A percentile compares a stretch with the other conserved stretches of the same genome.
Evolutionary conservation across 2,888 invertebrate species (phyloP).

Genomic region (Cephus spinipes): DNA sequence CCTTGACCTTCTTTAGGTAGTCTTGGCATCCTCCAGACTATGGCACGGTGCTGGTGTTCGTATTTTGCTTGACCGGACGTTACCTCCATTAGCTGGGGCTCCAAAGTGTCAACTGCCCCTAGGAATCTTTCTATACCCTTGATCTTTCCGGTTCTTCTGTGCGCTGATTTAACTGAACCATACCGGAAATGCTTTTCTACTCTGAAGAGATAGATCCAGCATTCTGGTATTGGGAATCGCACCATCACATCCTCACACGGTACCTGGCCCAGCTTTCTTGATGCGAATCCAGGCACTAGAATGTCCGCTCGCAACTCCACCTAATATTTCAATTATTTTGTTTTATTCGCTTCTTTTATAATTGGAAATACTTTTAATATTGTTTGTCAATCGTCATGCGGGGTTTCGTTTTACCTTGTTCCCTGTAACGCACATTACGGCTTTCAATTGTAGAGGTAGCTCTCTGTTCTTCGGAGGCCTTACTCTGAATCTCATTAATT

Average conservation of each 20-base stretch:
- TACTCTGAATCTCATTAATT: slow-evolving; percentile 94
- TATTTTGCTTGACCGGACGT: slow-evolving; percentile 98
- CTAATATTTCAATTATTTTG: slow-evolving; percentile 62
- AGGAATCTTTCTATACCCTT: slow-evolving; percentile 93
- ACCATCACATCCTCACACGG: slow-evolving; percentile 98
- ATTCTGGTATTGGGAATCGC: slow-evolving; percentile 97
- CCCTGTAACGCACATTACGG: slow-evolving; percentile 88
- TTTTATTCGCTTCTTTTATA: not conserved
- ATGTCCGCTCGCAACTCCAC: slow-evolving; percentile 96
- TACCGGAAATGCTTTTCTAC: slow-evolving; percentile 94
- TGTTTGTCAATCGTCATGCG: not conserved
- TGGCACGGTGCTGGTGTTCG: slow-evolving; percentile 96
- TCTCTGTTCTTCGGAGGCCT: slow-evolving; percentile 96
- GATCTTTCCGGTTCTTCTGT: slow-evolving; percentile 85
- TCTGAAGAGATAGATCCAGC: slow-evolving; percentile 99
- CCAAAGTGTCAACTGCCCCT: slow-evolving; percentile 90
- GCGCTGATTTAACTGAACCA: slow-evolving; percentile 64
- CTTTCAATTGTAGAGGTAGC: slow-evolving; percentile 94
- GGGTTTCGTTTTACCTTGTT: slow-evolving; percentile 74
- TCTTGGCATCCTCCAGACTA: slow-evolving; percentile 98
- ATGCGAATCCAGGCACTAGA: slow-evolving; percentile 96
- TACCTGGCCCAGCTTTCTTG: slow-evolving; percentile 93
- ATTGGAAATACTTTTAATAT: not conserved
- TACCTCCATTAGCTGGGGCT: slow-evolving; percentile 93
- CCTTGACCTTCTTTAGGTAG: slow-evolving; percentile 99